phyloP scores from a whole-genome alignment of 2,888 invertebrate species.

The Arctia plantaginis region DNA sequence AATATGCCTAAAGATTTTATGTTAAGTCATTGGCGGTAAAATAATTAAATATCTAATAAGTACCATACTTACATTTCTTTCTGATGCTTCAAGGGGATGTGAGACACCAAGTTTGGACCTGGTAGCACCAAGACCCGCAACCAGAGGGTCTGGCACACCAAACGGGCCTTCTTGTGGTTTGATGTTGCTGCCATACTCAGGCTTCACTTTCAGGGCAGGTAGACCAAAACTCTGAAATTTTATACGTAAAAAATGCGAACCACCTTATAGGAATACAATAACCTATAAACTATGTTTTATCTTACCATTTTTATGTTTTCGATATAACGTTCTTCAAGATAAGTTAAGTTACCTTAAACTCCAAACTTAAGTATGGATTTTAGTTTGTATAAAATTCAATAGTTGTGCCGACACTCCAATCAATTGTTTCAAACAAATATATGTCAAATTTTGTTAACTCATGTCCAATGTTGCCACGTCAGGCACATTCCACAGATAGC shows the following conservation, averaged over 20 bases:
- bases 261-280: neutral
- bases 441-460: conserved; percentile 58
- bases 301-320: conserved; percentile 48
- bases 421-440: conserved; percentile 28
- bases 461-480: conserved; percentile 36
- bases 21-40: neutral
- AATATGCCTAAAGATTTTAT: neutral
- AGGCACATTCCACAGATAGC: too few species aligned
- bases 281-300: conserved; percentile 6
- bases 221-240: conserved; percentile 89
- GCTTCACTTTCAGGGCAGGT: conserved; percentile 87
- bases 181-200: conserved; percentile 76
- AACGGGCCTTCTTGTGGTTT: conserved; percentile 85
- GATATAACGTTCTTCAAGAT: conserved; percentile 11
- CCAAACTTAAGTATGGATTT: neutral
- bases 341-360: conserved; percentile 1
- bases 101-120: conserved; percentile 82
- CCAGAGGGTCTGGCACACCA: conserved; percentile 89
- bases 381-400: neutral
- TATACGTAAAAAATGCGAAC: neutral
- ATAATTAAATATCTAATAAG: neutral
- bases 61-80: conserved; percentile 88
- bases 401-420: conserved; percentile 32
- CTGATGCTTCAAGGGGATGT: conserved; percentile 90
- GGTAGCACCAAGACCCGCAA: conserved; percentile 85